Base-by-base conservation (phyloP, 2,797 vertebrate species). In the Labeo calbasu region DNA sequence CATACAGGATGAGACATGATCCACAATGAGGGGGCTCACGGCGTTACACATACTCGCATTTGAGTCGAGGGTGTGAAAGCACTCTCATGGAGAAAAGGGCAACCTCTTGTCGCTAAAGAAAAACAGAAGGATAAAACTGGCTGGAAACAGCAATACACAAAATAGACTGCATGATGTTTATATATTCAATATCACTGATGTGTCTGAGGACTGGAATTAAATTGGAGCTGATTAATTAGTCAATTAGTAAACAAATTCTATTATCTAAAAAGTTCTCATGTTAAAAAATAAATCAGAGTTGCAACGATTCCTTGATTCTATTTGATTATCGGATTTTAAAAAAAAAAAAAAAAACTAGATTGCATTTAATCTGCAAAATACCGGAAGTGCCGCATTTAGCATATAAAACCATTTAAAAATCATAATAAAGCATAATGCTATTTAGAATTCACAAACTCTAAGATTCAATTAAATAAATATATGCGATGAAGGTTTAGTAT, bases 21-120 rank as follows among this genome's bases (percentile, higher is more conserved):
- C 36, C n/a, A n/a, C 72, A 83, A 57, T 57, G 11, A 57, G 23
- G 50, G 72, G 53, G 40, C 17, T 71, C n/a, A 32, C 2, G 2
- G 53, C 17, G 1, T 55, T 76, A 46, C 71, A 83, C 32, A 53
- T 43, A 28, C 72, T 43, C 57, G 25, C 36, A 57, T 83, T 76
- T 28, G 48, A 76, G 61, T 66, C 81, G 66, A 32, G 23, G 40
- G 51, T 77, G 63, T 46, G 23, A 83, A 83, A 76, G 80, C 55
- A 51, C 69, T 65, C 25, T 59, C 5, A 14, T 23, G 21, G 40
- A 72, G 53, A 48, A 81, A 73, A 63, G 21, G 19, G 25, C 25
- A 73, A 36, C 19, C n/a, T 23, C 43, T 63, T 77, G 76, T 4
- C 23, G 57, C 57, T 48, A 21, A 15, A 70, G 53, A 61, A 19